Evolutionary conservation across 2,797 vertebrate species (phyloP), one percentile per base, ranked within the genome.

Genomic region (Echiichthys vipera): DNA sequence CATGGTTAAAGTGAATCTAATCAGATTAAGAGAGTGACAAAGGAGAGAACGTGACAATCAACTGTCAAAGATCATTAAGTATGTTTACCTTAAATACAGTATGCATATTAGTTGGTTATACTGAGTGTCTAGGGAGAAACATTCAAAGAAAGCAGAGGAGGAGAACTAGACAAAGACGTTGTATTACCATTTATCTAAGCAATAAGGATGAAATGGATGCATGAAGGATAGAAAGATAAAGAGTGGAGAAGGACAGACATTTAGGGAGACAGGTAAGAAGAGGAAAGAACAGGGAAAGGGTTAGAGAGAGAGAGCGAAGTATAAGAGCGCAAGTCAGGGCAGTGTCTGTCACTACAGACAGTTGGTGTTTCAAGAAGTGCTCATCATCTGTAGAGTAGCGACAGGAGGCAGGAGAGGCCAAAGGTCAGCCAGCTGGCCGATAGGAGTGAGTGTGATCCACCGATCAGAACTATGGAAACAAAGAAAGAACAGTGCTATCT

Each of bases 341-440:
- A 86, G 87, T 65, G 86, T 86, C 89, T 87, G 91, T 84, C 79
- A 86, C 71, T 34, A 67, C 84, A 89, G 90, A 92, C 89, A 61
- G 84, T 70, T 45, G 73, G 62, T 45, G 74, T 22, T 27, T 71
- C 64, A 67, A 65, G 56, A 78, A 79, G 77, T 79, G 79, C 89
- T 94, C 91, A 95, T 95, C 95, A 95, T 95, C 94, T 95, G 89
- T 89, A 90, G 78, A 94, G 88, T 5, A 93, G 83, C 62, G 71
- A 81, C 50, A 92, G 77, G 75, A 88, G 65, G 78, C 86, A 93
- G 87, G 88, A 91, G 61, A 93, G 83, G 69, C 80, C 84, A 78
- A 91, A 81, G 78, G 86, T 86, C 84, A 94, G 85, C 83, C 92
- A 85, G 72, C 76, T 69, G 70, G 78, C 87, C 88, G 89, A 58